These are phyloP conservation scores for Tetropium fuscum DNA, from an alignment of 2,888 invertebrate genomes.

Conservation along the genomic window DNA sequence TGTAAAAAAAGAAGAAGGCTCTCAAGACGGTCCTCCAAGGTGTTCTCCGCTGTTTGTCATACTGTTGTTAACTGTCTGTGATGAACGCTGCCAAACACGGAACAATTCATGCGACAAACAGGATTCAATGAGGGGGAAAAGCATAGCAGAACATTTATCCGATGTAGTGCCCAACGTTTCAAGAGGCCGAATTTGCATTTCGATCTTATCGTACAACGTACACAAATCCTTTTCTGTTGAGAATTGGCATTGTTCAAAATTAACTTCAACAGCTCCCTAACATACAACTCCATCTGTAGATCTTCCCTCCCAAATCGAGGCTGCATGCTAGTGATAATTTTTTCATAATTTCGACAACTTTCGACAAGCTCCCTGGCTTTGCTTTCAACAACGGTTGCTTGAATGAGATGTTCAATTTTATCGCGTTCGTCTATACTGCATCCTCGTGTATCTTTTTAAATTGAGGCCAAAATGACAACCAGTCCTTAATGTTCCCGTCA, in stretches of 20 bases:
- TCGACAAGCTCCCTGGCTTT: constrained; percentile 35
- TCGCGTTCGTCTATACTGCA: constrained; percentile 29
- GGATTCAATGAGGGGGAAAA: constrained; percentile 52
- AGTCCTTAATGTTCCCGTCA: constrained; percentile 34
- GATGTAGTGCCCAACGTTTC: constrained; percentile 45
- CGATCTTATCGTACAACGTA: constrained; percentile 46
- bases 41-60: not conserved
- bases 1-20: constrained; percentile 40
- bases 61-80: not conserved
- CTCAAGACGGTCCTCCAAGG: constrained; percentile 20
- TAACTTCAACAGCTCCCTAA: constrained; percentile 45
- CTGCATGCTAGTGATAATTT: constrained; percentile 38
- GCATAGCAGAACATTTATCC: constrained; percentile 46
- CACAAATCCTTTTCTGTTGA: constrained; percentile 20
- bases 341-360: constrained; percentile 39
- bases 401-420: constrained; percentile 41
- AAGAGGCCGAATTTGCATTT: constrained; percentile 48
- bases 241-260: constrained; percentile 42
- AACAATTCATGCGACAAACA: constrained; percentile 46
- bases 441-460: constrained; percentile 37
- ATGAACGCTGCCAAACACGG: constrained; percentile 42
- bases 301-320: constrained; percentile 49
- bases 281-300: constrained; percentile 48
- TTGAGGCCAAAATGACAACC: constrained; percentile 38
- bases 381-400: constrained; percentile 28